Conservation (phyloP, 2,888 invertebrate genomes). For the Apomyelois bistriatella region DNA sequence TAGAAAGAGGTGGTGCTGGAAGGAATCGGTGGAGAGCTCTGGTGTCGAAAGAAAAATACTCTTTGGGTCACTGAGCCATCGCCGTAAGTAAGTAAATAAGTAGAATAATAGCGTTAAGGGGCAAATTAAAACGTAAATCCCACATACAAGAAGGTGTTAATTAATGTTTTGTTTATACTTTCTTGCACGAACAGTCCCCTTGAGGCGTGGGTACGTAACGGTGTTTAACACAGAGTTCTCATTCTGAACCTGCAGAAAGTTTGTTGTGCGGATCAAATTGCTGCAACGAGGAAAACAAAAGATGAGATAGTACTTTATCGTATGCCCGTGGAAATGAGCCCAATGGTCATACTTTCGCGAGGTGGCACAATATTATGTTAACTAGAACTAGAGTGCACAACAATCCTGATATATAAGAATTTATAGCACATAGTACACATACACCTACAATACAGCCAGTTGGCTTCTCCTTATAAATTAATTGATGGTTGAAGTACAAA, state of each 20-base stretch:
- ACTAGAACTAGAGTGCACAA: too few species aligned
- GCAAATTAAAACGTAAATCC: not conserved
- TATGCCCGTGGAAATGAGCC: not conserved
- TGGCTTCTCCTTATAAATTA: too few species aligned
- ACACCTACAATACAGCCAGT: too few species aligned
- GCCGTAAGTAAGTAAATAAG: too few species aligned
- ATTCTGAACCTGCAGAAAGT: conserved; percentile 1
- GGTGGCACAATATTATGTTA: not conserved
- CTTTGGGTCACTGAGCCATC: too few species aligned
- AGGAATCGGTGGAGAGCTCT: too few species aligned
- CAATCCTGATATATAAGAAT: too few species aligned
- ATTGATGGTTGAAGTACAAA: too few species aligned
- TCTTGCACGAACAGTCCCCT: not conserved
- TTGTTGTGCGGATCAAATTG: not conserved
- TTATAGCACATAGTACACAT: too few species aligned
- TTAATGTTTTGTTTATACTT: conserved; percentile 11
- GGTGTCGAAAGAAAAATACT: too few species aligned
- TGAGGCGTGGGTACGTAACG: conserved; percentile 9
- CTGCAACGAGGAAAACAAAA: not conserved
- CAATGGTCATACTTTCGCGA: not conserved
- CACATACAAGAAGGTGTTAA: conserved; percentile 9
- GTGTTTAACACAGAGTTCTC: not conserved
- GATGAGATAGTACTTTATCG: not conserved
- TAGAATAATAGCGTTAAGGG: not conserved
- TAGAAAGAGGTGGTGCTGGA: too few species aligned